Base-by-base conservation (phyloP, 64 coral and sea anemone species). In the Hydrozoanthus tunicans region DNA sequence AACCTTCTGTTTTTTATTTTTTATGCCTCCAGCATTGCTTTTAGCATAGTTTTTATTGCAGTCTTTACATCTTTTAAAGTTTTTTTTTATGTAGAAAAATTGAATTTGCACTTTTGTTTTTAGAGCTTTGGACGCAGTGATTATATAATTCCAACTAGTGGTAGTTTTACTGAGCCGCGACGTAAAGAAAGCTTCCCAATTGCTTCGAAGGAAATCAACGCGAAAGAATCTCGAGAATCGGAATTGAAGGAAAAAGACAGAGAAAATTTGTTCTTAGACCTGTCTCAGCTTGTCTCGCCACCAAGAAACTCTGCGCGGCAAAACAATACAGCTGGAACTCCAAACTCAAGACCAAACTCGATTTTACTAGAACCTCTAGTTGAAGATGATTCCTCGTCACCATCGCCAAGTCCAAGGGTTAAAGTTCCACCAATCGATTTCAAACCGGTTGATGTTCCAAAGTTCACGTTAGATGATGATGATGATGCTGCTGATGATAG, bases 291-390 rank as follows among this genome's bases (percentile, higher is more conserved):
- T n/a, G 81, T 57, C 4, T 74, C 86, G 5, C 66, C 86, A n/a
- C 69, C 83, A 53, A 93, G 92, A 62, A 91, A 94, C 55, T 59
- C 92, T 11, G 65, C 24, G 9, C 69, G 84, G 51, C 84, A 74
- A 13, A 73, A 68, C 43, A 59, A 11, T 26, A 71, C 78, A 54
- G 74, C 80, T 4, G 83, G 77, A 4, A 89, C 90, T 14, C 91
- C 92, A 15, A 97, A 97, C 68, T 94, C 95, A 6, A 85, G 95
- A 13, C 95, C 95, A 60, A 97, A 91, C 74, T 97, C 95, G 10
- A 86, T 97, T 59, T 51, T 97, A 24, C 56, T 97, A 53, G 95
- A 94, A 81, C 81, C 95, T 13, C 92, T 97, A 8, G 58, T 91
- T 7, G 95, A 97, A 78, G 95, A 97, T 64, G 81, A 72, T 53